These are phyloP conservation scores for Calidris pygmaea DNA, from an alignment of 2,113 vertebrate genomes.

Conservation along the genomic window DNA sequence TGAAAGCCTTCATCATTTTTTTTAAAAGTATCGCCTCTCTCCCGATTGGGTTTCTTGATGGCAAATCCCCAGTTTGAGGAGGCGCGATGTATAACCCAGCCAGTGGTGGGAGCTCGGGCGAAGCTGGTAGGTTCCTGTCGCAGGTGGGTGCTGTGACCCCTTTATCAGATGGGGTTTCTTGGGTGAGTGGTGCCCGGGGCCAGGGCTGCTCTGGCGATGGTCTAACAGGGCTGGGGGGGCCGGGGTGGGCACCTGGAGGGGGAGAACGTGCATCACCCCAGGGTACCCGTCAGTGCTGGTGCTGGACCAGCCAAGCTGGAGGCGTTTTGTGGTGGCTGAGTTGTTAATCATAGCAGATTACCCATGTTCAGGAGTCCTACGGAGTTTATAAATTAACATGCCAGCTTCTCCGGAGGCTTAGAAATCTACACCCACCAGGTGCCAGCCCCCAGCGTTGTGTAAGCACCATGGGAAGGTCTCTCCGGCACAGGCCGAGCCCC, in stretches of 20 bases:
- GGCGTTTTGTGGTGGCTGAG: not conserved
- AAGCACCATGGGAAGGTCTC: not conserved
- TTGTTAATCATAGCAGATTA: not conserved
- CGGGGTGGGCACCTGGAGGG: not conserved
- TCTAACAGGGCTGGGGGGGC: accelerated
- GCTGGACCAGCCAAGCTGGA: not conserved
- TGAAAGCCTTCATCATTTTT: not conserved
- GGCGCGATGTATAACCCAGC: not conserved
- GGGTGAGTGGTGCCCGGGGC: not conserved
- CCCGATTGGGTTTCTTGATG: not conserved
- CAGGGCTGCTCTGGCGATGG: not conserved
- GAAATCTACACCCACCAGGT: not conserved
- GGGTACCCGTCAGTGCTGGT: not conserved
- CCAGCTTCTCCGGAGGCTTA: not conserved
- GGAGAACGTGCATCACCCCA: accelerated
- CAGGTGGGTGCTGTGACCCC: accelerated
- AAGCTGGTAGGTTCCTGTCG: accelerated
- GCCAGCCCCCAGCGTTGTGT: not conserved
- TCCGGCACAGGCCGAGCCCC: accelerated
- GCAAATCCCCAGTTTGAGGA: not conserved
- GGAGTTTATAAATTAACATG: not conserved
- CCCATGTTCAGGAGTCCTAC: not conserved
- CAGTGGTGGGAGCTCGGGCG: accelerated
- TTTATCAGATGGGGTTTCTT: not conserved
- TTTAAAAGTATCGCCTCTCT: not conserved